A percentile compares a stretch with the other conserved stretches of the same genome.
These are phyloP conservation scores for Drosophila ironensis DNA, from an alignment of 1,140 invertebrate species.

Conservation along the genomic window DNA sequence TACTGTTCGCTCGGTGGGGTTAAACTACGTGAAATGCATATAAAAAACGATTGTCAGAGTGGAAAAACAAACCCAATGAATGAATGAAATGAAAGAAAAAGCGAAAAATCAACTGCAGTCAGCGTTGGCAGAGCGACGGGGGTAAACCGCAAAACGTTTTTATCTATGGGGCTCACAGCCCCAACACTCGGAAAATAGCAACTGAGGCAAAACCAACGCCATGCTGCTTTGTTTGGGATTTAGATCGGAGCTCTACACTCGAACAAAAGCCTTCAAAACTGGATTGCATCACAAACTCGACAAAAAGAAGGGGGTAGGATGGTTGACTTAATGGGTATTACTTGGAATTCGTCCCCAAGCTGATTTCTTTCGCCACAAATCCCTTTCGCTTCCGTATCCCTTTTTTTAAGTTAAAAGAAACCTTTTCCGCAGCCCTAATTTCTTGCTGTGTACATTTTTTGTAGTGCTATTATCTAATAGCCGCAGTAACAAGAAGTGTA, in stretches of 20 bases:
- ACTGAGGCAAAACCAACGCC: constrained; percentile 35
- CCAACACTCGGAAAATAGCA: constrained; percentile 22
- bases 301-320: background rate
- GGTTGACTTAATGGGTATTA: background rate
- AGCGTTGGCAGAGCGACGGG: constrained; percentile 14
- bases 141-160: constrained; percentile 63
- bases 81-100: constrained; percentile 45
- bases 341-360: background rate
- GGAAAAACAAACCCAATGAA: constrained; percentile 41
- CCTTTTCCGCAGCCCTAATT: too few species aligned
- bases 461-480: constrained; percentile 62
- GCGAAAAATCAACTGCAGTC: constrained; percentile 47
- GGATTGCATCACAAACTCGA: background rate
- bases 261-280: background rate
- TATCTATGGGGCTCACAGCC: constrained; percentile 56
- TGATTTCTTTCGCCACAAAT: too few species aligned
- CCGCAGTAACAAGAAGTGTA: constrained; percentile 20
- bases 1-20: constrained; percentile 48
- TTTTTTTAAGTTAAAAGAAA: too few species aligned
- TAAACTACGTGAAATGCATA: constrained; percentile 76
- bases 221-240: constrained; percentile 36
- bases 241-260: constrained; percentile 25
- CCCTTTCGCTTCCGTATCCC: too few species aligned
- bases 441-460: constrained; percentile 3
- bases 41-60: constrained; percentile 66